A percentile compares a stretch with the other conserved stretches of the same genome.
Evolutionary conservation across 1,140 invertebrate genomes (phyloP).

Genomic region (Antheraea mylitta): DNA sequence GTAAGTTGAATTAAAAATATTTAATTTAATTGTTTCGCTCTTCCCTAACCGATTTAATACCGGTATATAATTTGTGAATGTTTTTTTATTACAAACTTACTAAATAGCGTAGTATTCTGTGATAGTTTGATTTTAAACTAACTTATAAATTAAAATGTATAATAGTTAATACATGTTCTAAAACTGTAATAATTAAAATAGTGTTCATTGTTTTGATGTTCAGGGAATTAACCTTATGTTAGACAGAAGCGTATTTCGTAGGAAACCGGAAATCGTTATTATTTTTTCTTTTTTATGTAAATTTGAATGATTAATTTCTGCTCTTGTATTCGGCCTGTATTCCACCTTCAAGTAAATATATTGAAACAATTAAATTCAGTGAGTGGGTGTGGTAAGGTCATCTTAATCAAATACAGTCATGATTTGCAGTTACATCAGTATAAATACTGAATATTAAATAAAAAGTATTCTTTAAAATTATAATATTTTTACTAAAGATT

Average conservation of each 20-base stretch:
- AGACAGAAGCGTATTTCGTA: no score
- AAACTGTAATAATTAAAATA: no score
- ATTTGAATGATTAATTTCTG: neutral
- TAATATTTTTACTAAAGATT: neutral
- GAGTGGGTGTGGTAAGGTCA: neutral
- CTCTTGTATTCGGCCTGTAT: neutral
- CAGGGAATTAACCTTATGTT: no score
- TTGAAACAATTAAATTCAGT: neutral
- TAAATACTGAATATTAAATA: neutral
- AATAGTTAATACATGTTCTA: no score
- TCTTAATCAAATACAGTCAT: neutral
- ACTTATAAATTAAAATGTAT: no score
- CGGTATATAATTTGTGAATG: neutral
- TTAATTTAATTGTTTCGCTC: neutral
- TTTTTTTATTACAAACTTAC: neutral
- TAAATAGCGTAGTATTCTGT: neutral
- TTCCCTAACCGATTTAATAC: neutral
- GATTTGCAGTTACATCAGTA: neutral
- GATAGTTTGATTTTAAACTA: no score
- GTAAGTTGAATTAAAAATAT: slow-evolving; percentile 23
- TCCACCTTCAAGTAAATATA: neutral
- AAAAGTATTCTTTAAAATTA: neutral
- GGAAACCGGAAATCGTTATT: no score
- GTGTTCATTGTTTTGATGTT: no score
- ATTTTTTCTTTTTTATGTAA: neutral